phyloP scores from a whole-genome alignment of 37 sponge, comb jelly and placozoan species.

The Halisarca cf. caerulea region DNA sequence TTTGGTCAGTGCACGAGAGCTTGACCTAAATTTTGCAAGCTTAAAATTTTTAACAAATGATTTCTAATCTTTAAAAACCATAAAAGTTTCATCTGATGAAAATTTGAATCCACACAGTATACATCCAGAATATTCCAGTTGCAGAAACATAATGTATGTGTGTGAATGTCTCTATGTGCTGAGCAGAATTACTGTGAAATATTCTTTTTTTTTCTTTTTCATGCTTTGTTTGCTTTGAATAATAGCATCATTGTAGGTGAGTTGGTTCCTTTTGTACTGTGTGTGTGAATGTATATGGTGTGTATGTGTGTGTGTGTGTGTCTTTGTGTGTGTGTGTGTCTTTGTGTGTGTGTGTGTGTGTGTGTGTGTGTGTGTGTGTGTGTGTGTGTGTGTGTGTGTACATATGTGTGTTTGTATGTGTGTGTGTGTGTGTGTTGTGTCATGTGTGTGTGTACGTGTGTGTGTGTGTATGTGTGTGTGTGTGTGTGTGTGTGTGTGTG shows the following conservation, averaged over 20 bases:
- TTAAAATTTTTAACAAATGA: too few species aligned
- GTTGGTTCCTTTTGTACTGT: not conserved
- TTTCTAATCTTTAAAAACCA: too few species aligned
- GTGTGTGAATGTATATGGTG: not conserved
- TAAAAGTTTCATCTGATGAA: too few species aligned
- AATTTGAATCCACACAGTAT: too few species aligned
- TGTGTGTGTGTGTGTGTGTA: not conserved
- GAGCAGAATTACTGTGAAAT: too few species aligned
- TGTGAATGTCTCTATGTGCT: too few species aligned
- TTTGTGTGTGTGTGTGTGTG: not conserved
- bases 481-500: not conserved
- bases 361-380: not conserved
- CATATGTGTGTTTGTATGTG: not conserved
- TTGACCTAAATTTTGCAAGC: too few species aligned
- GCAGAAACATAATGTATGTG: too few species aligned
- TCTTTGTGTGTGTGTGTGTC: not conserved
- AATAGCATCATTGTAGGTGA: conserved; percentile 72
- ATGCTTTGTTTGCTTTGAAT: not conserved
- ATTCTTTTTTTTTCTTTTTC: too few species aligned
- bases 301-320: not conserved
- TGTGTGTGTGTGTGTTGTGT: not conserved
- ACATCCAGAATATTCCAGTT: too few species aligned
- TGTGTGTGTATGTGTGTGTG: not conserved
- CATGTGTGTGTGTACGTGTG: not conserved
- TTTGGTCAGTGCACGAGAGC: too few species aligned